Evolutionary conservation across 2,113 vertebrate genomes (phyloP).

Genomic region (Ictalurus furcatus): DNA sequence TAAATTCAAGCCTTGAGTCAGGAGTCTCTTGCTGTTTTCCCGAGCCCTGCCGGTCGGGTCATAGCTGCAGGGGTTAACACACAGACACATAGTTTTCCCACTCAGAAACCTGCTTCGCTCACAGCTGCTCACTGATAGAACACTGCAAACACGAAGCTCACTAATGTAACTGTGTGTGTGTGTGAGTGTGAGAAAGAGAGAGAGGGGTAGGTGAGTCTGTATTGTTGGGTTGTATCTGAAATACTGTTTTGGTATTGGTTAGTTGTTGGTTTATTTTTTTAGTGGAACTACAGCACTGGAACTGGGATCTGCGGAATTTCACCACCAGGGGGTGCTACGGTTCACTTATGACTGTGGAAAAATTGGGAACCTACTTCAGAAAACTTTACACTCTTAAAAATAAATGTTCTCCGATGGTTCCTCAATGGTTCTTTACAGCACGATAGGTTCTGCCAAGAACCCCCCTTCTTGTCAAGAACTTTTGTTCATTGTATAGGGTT

Average conservation of each 20-base stretch:
- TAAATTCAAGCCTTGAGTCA: conserved; percentile 15
- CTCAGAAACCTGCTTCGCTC: conserved; percentile 37
- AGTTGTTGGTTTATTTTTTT: not conserved
- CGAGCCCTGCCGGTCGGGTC: not conserved
- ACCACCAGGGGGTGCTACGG: conserved; percentile 73
- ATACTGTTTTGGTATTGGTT: not conserved
- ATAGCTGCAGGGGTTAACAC: conserved; percentile 44
- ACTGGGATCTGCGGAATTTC: not conserved
- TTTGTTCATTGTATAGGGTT: too few species aligned
- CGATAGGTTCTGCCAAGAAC: too few species aligned
- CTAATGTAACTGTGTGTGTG: not conserved
- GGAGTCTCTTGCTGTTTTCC: not conserved
- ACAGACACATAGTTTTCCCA: conserved; percentile 30
- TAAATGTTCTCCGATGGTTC: too few species aligned
- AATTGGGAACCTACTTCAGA: not conserved
- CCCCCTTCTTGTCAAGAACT: too few species aligned
- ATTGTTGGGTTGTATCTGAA: not conserved
- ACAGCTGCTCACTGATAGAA: conserved; percentile 23
- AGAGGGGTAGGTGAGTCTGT: not conserved
- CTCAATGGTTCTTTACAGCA: too few species aligned
- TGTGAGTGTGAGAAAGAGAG: not conserved
- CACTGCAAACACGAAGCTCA: not conserved
- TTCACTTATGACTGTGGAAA: conserved; percentile 50
- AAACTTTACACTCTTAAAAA: not conserved
- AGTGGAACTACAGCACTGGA: not conserved